Evolutionary conservation across 2,888 invertebrate genomes (phyloP), one percentile per base, ranked within the genome.

Genomic region (Philereme vetulata): DNA sequence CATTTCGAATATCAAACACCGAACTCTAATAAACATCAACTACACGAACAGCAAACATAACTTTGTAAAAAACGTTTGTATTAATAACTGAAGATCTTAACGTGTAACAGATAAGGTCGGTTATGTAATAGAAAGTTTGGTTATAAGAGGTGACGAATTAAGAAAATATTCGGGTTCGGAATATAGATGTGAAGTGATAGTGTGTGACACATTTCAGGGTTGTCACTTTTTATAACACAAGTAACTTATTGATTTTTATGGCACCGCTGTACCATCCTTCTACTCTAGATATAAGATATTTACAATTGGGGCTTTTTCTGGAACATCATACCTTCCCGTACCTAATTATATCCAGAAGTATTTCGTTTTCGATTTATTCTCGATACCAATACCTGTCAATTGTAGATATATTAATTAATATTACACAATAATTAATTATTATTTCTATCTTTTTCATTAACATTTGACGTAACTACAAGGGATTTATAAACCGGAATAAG

Each of bases 81-180:
- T 54, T 38, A 36, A 35, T 10, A 45, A 36, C 43, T 49, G 48
- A 66, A 47, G 46, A 60, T 72, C 68, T 62, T 81, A 75, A 51
- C 0, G 0, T 0, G 4, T 54, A 3, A 9, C 55, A 0, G 4
- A 49, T 80, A 77, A 67, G 65, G 75, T 57, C 64, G 58, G 60
- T 64, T 79, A 74, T 78, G 50, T 44, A 62, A 11, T 61, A 51
- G 61, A 60, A 65, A 53, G 51, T 56, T 55, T 55, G 46, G 60
- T 78, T 75, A 74, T 66, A 68, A 79, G 82, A 87, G 86, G 89
- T 91, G 90, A 90, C 90, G 88, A 89, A 82, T 84, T 87, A 81
- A 78, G 86, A 85, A 90, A 90, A 85, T 88, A 91, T 91, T 90
- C 85, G 76, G 79, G 73, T 82, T 80, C 76, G 81, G 84, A 88